phyloP scores from a whole-genome alignment of 1,140 invertebrate species.

The Drosophila orena region DNA sequence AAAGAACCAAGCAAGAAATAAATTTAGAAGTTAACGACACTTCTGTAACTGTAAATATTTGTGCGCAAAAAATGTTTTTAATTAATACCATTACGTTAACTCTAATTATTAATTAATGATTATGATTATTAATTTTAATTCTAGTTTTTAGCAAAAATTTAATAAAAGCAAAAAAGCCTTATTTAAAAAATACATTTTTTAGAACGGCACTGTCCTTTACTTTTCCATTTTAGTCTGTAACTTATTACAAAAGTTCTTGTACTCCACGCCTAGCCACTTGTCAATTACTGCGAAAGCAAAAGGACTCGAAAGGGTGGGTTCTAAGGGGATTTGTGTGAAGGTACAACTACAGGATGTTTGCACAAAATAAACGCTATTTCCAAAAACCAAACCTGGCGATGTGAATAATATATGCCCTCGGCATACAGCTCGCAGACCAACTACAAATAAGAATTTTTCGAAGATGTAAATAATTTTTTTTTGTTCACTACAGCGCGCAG shows the following conservation, averaged over 20 bases:
- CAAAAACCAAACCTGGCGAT: neutral
- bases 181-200: constrained; percentile 68
- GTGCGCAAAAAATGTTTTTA: constrained; percentile 75
- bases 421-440: too few relatives aligned
- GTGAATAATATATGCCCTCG: neutral
- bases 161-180: constrained; percentile 81
- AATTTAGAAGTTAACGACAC: constrained; percentile 61
- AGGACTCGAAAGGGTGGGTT: neutral
- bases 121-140: constrained; percentile 82
- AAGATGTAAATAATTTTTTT: neutral
- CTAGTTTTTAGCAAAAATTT: constrained; percentile 83
- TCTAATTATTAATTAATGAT: constrained; percentile 79
- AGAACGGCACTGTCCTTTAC: constrained; percentile 29
- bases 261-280: constrained; percentile 28
- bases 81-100: constrained; percentile 78
- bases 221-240: constrained; percentile 3
- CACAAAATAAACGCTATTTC: neutral
- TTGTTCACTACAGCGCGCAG: neutral
- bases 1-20: constrained; percentile 46
- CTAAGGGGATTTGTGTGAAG: too few relatives aligned
- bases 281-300: constrained; percentile 46
- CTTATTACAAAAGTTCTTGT: neutral
- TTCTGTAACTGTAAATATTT: constrained; percentile 69
- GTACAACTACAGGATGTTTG: neutral
- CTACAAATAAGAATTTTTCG: too few relatives aligned